phyloP scores from a whole-genome alignment of 2,113 vertebrate genomes.

The Acinonyx jubatus region DNA sequence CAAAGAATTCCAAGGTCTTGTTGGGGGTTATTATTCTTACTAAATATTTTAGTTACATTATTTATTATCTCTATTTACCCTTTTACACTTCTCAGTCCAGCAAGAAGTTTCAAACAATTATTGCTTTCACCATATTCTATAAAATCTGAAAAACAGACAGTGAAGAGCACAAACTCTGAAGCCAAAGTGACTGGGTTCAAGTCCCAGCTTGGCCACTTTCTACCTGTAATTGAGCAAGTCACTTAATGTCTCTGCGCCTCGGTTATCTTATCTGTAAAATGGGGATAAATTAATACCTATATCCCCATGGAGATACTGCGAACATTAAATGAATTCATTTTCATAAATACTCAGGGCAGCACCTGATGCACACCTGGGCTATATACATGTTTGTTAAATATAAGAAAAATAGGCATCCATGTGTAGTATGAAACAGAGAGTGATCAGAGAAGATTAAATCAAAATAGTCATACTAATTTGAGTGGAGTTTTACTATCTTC shows the following conservation, averaged over 20 bases:
- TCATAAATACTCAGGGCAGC: neutral
- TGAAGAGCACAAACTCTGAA: neutral
- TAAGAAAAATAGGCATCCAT: neutral
- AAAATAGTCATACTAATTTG: neutral
- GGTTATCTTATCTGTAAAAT: neutral
- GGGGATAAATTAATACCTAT: neutral
- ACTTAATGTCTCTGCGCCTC: neutral
- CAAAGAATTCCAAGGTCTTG: neutral
- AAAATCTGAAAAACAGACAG: slow-evolving; percentile 21
- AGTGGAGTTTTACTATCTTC: neutral
- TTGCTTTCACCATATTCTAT: neutral
- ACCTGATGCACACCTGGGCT: neutral
- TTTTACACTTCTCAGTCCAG: neutral
- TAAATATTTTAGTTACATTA: neutral
- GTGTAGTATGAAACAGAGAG: neutral
- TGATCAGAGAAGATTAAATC: neutral
- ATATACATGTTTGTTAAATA: neutral
- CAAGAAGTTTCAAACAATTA: neutral
- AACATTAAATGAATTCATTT: neutral
- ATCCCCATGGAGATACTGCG: neutral
- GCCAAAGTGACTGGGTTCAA: neutral
- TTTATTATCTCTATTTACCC: neutral
- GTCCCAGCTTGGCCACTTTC: neutral
- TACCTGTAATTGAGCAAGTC: neutral
- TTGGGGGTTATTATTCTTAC: neutral